These are phyloP conservation scores for Sphaerodactylus townsendi DNA, from an alignment of 2,113 vertebrate genomes.

Conservation along the genomic window DNA sequence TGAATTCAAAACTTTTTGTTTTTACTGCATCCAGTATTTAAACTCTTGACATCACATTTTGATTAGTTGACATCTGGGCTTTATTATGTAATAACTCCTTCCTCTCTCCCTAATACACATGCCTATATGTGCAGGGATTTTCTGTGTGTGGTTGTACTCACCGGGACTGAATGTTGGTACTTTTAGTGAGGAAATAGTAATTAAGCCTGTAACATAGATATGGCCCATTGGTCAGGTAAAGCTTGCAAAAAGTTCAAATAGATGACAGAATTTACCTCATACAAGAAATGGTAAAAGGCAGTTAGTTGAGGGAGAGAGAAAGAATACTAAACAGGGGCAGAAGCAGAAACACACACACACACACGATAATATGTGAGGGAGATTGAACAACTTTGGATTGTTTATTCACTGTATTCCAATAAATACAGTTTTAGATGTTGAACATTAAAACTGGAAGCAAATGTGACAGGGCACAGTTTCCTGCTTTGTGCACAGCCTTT, in stretches of 20 bases:
- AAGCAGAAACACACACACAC: background rate
- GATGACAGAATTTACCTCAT: background rate
- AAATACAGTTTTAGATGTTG: background rate
- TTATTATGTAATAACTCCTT: too few species aligned
- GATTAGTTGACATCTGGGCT: too few species aligned
- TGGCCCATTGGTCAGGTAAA: background rate
- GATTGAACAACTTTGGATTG: background rate
- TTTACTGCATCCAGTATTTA: too few species aligned
- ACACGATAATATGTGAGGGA: background rate
- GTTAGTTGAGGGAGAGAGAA: background rate
- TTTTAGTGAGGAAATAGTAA: background rate
- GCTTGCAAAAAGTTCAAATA: background rate
- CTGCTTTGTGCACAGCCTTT: background rate
- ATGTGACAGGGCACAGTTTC: background rate
- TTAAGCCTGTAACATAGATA: background rate
- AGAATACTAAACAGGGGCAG: background rate
- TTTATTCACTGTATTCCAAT: background rate
- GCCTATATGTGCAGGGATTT: too few species aligned
- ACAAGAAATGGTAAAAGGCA: background rate
- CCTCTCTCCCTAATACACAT: too few species aligned
- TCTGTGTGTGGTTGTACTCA: too few species aligned
- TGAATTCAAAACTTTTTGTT: too few species aligned
- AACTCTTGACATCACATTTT: too few species aligned
- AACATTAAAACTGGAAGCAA: background rate
- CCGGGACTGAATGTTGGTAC: too few species aligned